Conservation (phyloP, 2,888 invertebrate species). For the Coleophora flavipennella region DNA sequence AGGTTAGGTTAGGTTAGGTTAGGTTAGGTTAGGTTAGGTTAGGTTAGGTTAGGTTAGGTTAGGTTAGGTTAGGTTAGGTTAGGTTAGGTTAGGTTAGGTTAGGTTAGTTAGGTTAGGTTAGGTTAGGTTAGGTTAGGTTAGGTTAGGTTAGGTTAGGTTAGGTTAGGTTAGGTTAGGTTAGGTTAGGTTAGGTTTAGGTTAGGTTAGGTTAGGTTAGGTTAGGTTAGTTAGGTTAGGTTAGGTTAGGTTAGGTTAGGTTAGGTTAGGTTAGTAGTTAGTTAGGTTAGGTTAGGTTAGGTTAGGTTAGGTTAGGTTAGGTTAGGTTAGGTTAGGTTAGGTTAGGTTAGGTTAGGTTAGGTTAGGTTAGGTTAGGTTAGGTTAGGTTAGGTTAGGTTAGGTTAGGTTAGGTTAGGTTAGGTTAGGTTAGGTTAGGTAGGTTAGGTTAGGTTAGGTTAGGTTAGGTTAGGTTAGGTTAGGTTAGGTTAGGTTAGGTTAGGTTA, state of each 20-base stretch:
- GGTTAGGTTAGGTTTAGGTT: conserved; percentile 11
- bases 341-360: conserved; percentile 12
- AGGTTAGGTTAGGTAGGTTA: conserved; percentile 9
- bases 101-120: conserved; percentile 8
- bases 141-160: conserved; percentile 11
- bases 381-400: conserved; percentile 8
- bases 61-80: conserved; percentile 12
- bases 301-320: conserved; percentile 17
- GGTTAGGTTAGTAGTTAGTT: conserved; percentile 15
- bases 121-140: conserved; percentile 9
- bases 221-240: conserved; percentile 9
- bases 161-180: conserved; percentile 11
- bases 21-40: conserved; percentile 11
- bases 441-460: conserved; percentile 9
- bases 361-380: conserved; percentile 9
- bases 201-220: conserved; percentile 10
- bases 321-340: conserved; percentile 13
- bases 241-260: conserved; percentile 9
- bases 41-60: conserved; percentile 8
- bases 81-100: conserved; percentile 12
- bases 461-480: conserved; percentile 9
- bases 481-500: conserved; percentile 9
- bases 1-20: conserved; percentile 9
- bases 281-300: conserved; percentile 16
- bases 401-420: conserved; percentile 7